phyloP scores from a whole-genome alignment of 2,888 invertebrate species.

The Cryptocephalus moraei region DNA sequence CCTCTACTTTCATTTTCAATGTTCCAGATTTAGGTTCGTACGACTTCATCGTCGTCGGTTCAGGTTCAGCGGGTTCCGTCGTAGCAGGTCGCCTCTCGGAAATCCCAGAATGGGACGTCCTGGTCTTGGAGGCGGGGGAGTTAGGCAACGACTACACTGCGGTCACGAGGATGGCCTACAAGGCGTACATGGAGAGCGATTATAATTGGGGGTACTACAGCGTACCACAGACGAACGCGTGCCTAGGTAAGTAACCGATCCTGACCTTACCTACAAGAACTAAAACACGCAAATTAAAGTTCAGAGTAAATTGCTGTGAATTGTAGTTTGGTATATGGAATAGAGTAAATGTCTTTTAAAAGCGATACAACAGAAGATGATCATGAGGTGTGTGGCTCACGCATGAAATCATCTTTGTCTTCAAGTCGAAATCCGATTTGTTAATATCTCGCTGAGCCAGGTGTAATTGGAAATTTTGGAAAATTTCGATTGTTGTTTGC shows the following conservation, averaged over 20 bases:
- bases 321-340: too few species aligned
- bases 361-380: too few species aligned
- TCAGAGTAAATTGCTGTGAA: too few species aligned
- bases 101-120: conserved; percentile 28
- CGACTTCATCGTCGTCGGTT: conserved; percentile 41
- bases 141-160: conserved; percentile 34
- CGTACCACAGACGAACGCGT: conserved; percentile 9
- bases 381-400: too few species aligned
- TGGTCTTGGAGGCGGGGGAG: conserved; percentile 27
- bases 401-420: too few species aligned
- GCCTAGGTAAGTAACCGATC: conserved; percentile 10
- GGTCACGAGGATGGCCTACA: conserved; percentile 26
- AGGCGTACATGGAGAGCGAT: conserved; percentile 30
- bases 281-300: too few species aligned
- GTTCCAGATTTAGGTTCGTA: conserved; percentile 19
- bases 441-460: too few species aligned
- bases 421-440: too few species aligned
- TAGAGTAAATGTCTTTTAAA: too few species aligned
- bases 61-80: conserved; percentile 42
- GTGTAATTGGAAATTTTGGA: too few species aligned
- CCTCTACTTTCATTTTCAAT: background rate
- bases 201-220: conserved; percentile 36
- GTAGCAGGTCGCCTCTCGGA: conserved; percentile 42
- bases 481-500: too few species aligned
- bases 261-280: too few species aligned